Evolutionary conservation across 2,888 invertebrate species (phyloP).

Genomic region (Lasioglossum vierecki): DNA sequence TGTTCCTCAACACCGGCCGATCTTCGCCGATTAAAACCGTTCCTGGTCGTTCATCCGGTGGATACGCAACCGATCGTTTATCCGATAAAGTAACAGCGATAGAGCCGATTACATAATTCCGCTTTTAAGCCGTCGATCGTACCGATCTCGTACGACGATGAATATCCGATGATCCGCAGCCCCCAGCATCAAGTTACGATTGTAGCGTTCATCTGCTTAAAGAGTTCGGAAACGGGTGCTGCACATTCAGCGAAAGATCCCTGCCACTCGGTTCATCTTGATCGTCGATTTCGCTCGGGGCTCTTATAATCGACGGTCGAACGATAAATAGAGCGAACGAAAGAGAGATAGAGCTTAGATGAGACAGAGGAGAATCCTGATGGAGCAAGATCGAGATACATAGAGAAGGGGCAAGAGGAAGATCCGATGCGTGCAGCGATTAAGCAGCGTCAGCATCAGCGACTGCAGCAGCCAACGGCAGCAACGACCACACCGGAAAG

Average conservation of each 20-base stretch:
- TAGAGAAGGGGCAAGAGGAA: not conserved
- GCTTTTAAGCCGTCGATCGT: not conserved
- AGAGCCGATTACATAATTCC: not conserved
- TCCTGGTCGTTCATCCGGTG: not conserved
- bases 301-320: constrained; percentile 65
- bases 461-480: constrained; percentile 46
- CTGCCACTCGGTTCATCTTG: constrained; percentile 56
- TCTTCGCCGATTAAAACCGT: not conserved
- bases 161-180: not conserved
- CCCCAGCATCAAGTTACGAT: not conserved
- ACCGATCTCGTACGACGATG: constrained; percentile 18
- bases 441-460: constrained; percentile 63
- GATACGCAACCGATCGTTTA: not conserved
- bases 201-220: constrained; percentile 57
- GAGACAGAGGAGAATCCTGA: not conserved
- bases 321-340: constrained; percentile 21
- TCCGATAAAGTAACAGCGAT: not conserved
- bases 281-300: constrained; percentile 56
- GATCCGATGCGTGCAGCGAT: constrained; percentile 47
- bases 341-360: not conserved
- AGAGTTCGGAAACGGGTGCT: constrained; percentile 40
- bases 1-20: not conserved
- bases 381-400: not conserved
- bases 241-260: constrained; percentile 56
- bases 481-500: constrained; percentile 54